A percentile compares a stretch with the other conserved stretches of the same genome.
phyloP scores from a whole-genome alignment of 2,888 invertebrate genomes.

The Cheilosia urbana region DNA sequence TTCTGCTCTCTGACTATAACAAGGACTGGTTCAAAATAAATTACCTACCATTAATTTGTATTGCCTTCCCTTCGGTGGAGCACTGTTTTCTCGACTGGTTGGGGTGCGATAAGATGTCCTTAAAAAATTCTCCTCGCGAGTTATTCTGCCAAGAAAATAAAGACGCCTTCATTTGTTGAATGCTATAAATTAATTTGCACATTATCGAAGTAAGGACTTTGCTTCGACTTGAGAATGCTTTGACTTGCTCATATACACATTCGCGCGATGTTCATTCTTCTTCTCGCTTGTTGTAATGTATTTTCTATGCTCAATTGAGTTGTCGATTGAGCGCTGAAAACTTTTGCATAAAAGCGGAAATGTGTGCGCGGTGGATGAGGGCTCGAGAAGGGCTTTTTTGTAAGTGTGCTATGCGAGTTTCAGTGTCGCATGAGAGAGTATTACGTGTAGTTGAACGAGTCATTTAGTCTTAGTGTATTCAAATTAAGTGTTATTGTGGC shows the following conservation, averaged over 20 bases:
- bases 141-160: conserved; percentile 40
- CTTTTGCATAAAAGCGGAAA: conserved; percentile 44
- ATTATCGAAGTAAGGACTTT: conserved; percentile 3
- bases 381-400: conserved; percentile 38
- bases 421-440: conserved; percentile 38
- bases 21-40: conserved; percentile 62
- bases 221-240: conserved; percentile 3
- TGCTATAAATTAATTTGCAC: conserved; percentile 67
- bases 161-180: conserved; percentile 43
- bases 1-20: conserved; percentile 15
- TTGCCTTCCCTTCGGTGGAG: conserved; percentile 6
- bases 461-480: conserved; percentile 41
- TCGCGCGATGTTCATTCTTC: conserved; percentile 28
- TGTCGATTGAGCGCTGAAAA: conserved; percentile 61
- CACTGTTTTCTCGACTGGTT: conserved; percentile 32
- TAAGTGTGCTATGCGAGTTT: conserved; percentile 7
- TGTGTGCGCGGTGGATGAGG: conserved; percentile 27
- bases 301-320: conserved; percentile 72
- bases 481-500: conserved; percentile 57
- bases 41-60: conserved; percentile 68
- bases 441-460: conserved; percentile 23
- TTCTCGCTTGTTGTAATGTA: conserved; percentile 17
- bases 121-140: conserved; percentile 12
- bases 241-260: conserved; percentile 11
- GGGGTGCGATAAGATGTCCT: conserved; percentile 40